Base-by-base conservation (phyloP, 2,113 vertebrate genomes). In the Salvator merianae region DNA sequence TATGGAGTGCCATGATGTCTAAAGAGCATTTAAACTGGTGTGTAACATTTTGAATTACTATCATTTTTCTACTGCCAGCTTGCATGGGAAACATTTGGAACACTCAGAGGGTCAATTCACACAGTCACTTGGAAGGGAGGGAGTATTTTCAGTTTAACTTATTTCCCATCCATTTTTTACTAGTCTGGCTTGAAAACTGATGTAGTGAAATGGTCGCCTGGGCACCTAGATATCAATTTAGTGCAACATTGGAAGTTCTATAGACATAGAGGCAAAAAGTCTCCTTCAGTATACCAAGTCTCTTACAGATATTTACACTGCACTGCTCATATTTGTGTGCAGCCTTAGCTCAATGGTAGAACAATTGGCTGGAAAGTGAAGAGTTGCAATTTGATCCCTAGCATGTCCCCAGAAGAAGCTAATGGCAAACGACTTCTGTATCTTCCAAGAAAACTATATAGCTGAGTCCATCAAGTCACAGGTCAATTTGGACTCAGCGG, bases 21-120 rank as follows among this genome's bases (percentile, higher is more conserved):
- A 91, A 92, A 87, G 92, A 90, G 84, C n/a, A 82, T 87, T 92
- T 91, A 91, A 94, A 89, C 85, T 34, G 5, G 1, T 87, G 91
- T 87, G 94, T 94, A 92, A 94, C 90, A 91, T 66, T 88, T 84
- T 93, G 92, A 94, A 93, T 84, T 87, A 91, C 89, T 90, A 91
- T 89, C 95, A 93, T 83, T 87, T 53, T 40, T 89, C 87, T 90
- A 77, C 83, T 79, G 77, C 55, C 70, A 13, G 55, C 53, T 82
- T 82, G 38, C 76, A 79, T 79, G 69, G 55, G 32, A 70, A 79
- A 85, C 77, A 79, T 73, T 79, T 79, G 83, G 69, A 50, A 53
- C 73, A 47, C 38, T 73, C 13, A 65, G 5, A 50, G 69, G 68
- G 77, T 79, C 77, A 85, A 73, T 71, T 53, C 83, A 73, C 77